Evolutionary conservation across 2,888 invertebrate genomes (phyloP).

Genomic region (Temnothorax ravouxi): DNA sequence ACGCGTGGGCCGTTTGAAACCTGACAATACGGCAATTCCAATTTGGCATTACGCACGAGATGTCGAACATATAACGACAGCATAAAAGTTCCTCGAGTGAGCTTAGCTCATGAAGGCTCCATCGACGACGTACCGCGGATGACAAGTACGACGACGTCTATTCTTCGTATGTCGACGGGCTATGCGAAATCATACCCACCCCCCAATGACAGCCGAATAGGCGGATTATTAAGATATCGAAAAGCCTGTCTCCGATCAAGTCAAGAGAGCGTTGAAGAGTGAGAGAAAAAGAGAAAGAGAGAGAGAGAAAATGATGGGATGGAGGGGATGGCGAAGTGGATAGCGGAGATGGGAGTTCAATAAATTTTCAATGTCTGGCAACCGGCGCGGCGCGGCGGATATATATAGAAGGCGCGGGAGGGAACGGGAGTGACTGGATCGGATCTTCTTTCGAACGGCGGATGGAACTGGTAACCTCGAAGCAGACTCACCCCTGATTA

Average conservation of each 20-base stretch:
- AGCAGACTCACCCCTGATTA: conserved; percentile 78
- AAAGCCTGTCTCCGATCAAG: conserved; percentile 57
- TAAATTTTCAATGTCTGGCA: conserved; percentile 80
- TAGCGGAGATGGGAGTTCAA: conserved; percentile 67
- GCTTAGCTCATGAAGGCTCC: conserved; percentile 52
- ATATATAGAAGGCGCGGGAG: not conserved
- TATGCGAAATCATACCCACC: conserved; percentile 50
- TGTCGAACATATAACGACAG: conserved; percentile 48
- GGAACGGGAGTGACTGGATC: conserved; percentile 26
- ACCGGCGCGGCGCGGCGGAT: conserved; percentile 60
- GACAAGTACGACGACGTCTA: conserved; percentile 51
- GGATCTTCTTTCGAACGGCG: conserved; percentile 60
- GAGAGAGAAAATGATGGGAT: not conserved
- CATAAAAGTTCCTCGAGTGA: conserved; percentile 48
- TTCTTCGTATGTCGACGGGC: conserved; percentile 51
- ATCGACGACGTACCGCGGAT: conserved; percentile 33
- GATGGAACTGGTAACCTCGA: conserved; percentile 68
- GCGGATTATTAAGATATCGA: conserved; percentile 75
- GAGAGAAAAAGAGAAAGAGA: conserved; percentile 49
- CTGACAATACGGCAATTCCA: conserved; percentile 1
- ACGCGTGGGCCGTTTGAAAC: not conserved
- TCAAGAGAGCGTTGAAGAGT: conserved; percentile 54
- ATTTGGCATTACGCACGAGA: conserved; percentile 42
- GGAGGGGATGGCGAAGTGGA: conserved; percentile 36
- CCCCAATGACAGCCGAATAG: conserved; percentile 49